Percentiles rank a stretch among this genome's conserved stretches.
Evolutionary conservation across 2,797 vertebrate genomes (phyloP).

Genomic region (Sebastes minor): DNA sequence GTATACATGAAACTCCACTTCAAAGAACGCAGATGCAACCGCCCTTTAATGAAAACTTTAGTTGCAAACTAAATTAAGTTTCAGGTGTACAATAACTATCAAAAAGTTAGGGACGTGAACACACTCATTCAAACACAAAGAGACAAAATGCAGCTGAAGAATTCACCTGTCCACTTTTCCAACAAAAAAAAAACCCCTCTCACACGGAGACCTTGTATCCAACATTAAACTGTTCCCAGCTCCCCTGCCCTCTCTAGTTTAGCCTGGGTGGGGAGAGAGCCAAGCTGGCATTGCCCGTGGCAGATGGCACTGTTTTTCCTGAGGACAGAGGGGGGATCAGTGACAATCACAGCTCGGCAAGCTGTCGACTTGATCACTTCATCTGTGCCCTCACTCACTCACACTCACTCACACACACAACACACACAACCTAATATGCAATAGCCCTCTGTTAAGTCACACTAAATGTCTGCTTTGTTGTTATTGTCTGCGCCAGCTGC

Average conservation of each 20-base stretch:
- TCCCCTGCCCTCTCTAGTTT: slow-evolving; percentile 65
- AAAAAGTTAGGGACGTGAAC: not conserved
- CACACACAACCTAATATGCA: slow-evolving; percentile 37
- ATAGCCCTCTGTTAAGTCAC: slow-evolving; percentile 54
- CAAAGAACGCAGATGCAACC: not conserved
- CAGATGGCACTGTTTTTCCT: slow-evolving; percentile 79
- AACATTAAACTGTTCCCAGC: slow-evolving; percentile 51
- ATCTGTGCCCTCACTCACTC: slow-evolving; percentile 67
- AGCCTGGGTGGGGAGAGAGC: slow-evolving; percentile 55
- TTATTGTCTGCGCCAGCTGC: slow-evolving; percentile 64
- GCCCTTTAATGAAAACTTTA: not conserved
- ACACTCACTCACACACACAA: not conserved
- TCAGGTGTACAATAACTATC: not conserved
- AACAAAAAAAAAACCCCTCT: slow-evolving; percentile 16
- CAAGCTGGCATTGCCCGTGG: slow-evolving; percentile 71
- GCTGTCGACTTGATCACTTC: slow-evolving; percentile 79
- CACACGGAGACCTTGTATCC: slow-evolving; percentile 47
- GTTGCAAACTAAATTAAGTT: not conserved
- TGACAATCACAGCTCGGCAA: slow-evolving; percentile 79
- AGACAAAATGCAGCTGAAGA: not conserved
- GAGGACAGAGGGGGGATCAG: slow-evolving; percentile 67
- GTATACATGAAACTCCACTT: too few species aligned
- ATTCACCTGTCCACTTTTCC: not conserved
- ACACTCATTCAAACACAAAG: slow-evolving; percentile 14
- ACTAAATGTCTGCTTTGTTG: slow-evolving; percentile 74